Evolutionary conservation across 2,113 vertebrate genomes (phyloP).

Genomic region (Halichoerus grypus): DNA sequence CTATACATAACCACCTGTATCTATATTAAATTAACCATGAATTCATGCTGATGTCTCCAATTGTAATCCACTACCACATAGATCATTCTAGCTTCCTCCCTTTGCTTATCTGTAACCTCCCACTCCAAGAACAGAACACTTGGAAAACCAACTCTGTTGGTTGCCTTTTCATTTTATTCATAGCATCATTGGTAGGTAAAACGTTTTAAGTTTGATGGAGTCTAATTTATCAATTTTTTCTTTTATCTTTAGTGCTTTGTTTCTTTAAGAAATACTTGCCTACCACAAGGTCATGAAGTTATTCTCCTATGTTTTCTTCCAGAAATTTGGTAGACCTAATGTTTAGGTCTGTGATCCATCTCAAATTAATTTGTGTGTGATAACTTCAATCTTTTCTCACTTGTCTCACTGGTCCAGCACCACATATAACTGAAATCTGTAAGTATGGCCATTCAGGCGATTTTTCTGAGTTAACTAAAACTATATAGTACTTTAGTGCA

Average conservation of each 20-base stretch:
- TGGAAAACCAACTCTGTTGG: neutral
- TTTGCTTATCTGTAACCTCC: neutral
- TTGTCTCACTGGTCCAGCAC: neutral
- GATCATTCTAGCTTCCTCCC: neutral
- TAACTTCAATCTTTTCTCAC: neutral
- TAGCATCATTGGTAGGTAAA: neutral
- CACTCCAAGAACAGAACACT: neutral
- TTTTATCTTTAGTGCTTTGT: neutral
- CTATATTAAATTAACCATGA: conserved; percentile 1
- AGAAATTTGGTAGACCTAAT: neutral
- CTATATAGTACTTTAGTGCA: neutral
- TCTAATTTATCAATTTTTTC: neutral
- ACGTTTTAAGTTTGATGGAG: neutral
- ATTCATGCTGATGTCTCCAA: neutral
- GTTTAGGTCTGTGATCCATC: neutral
- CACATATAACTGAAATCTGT: neutral
- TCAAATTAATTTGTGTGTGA: neutral
- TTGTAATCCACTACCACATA: neutral
- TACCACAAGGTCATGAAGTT: neutral
- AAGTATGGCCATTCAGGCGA: neutral
- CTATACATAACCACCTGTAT: neutral
- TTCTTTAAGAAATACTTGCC: conserved; percentile 1
- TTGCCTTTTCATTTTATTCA: conserved; percentile 21
- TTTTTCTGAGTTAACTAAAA: conserved; percentile 18
- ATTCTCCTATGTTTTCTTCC: neutral